These are phyloP conservation scores for Zaprionus nigranus DNA, from an alignment of 1,140 invertebrate genomes.

Conservation along the genomic window DNA sequence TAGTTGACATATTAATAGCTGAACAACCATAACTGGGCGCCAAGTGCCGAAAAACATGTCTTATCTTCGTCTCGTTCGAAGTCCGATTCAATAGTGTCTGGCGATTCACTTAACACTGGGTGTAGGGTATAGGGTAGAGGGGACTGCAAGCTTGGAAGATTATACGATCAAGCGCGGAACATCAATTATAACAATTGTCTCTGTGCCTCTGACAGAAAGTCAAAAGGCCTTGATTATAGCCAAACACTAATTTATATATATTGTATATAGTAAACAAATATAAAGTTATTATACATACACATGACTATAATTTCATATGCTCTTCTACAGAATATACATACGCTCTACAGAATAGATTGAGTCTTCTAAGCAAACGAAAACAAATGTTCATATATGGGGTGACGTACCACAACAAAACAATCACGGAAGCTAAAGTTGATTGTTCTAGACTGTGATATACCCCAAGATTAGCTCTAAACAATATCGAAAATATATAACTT, in stretches of 20 bases:
- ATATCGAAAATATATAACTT: too few relatives aligned
- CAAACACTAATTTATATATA: background rate
- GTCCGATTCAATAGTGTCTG: slow-evolving; percentile 41
- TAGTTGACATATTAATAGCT: slow-evolving; percentile 23
- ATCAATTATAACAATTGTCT: slow-evolving; percentile 30
- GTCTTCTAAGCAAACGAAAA: too few relatives aligned
- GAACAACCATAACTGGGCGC: background rate
- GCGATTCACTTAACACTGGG: slow-evolving; percentile 35
- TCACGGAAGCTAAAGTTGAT: too few relatives aligned
- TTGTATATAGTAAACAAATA: background rate
- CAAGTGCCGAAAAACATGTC: slow-evolving; percentile 19
- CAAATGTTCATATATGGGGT: too few relatives aligned
- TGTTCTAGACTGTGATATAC: too few relatives aligned
- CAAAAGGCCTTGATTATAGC: slow-evolving; percentile 3
- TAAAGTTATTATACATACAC: background rate
- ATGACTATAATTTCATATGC: too few relatives aligned
- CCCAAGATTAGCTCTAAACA: too few relatives aligned
- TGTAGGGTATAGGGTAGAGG: slow-evolving; percentile 6
- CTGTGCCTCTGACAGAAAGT: slow-evolving; percentile 27
- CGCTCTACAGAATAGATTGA: too few relatives aligned
- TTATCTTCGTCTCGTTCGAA: slow-evolving; percentile 39
- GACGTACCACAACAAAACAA: too few relatives aligned
- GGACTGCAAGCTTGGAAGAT: slow-evolving; percentile 9
- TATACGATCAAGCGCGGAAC: slow-evolving; percentile 16
- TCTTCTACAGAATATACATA: too few relatives aligned